Conservation (phyloP, 2,888 invertebrate genomes). For the Liodrosophila aerea region DNA sequence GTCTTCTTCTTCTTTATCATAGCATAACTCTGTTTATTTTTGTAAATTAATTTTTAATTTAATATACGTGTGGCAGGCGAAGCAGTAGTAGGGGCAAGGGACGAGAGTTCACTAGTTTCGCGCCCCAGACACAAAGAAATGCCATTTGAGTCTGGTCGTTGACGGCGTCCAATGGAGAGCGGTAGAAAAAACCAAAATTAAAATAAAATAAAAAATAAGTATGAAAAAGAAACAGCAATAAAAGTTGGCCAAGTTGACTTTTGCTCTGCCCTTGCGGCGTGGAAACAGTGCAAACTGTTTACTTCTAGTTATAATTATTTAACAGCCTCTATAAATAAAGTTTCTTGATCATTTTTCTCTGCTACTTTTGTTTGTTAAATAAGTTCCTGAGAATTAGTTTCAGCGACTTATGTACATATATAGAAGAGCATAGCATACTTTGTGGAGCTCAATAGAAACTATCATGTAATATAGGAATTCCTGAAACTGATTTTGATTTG, state of each 20-base stretch:
- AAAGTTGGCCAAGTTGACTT: conserved; percentile 15
- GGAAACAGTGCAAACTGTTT: not conserved
- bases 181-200: conserved; percentile 11
- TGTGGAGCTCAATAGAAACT: too few species aligned
- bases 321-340: not conserved
- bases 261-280: conserved; percentile 16
- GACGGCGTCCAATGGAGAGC: conserved; percentile 5
- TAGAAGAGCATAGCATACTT: too few species aligned
- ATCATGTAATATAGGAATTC: too few species aligned
- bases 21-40: conserved; percentile 71
- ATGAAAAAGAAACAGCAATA: conserved; percentile 7
- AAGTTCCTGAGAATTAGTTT: not conserved
- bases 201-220: not conserved
- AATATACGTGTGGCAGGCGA: conserved; percentile 59
- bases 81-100: conserved; percentile 12
- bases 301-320: conserved; percentile 13
- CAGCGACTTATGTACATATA: too few species aligned
- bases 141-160: conserved; percentile 6
- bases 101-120: conserved; percentile 27
- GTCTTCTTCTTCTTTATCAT: conserved; percentile 17
- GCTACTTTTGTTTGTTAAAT: not conserved
- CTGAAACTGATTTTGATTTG: too few species aligned
- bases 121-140: conserved; percentile 25
- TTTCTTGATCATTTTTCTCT: not conserved
- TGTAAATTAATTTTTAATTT: conserved; percentile 76